These are phyloP conservation scores for Carterocephalus palaemon DNA, from an alignment of 2,888 invertebrate genomes.

Conservation along the genomic window DNA sequence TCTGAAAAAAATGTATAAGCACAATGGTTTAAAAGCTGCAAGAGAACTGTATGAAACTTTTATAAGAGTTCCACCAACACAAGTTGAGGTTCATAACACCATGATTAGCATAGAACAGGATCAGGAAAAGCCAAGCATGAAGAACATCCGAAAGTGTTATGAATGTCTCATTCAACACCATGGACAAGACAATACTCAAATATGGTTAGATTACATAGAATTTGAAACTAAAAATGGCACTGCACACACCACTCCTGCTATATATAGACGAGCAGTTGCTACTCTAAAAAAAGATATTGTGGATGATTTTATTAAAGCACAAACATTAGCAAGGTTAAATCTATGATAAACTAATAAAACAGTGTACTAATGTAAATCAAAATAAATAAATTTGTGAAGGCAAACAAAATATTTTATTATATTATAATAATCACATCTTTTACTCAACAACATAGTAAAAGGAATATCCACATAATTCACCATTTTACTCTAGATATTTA, in stretches of 20 bases:
- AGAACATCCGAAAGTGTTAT: constrained; percentile 78
- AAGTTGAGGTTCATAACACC: constrained; percentile 79
- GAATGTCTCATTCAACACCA: constrained; percentile 82
- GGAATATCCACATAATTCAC: constrained; percentile 66
- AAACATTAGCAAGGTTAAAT: constrained; percentile 71
- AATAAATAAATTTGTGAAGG: no score
- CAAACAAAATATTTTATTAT: constrained; percentile 71
- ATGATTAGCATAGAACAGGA: constrained; percentile 79
- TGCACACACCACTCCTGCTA: constrained; percentile 69
- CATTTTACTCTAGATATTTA: constrained; percentile 75
- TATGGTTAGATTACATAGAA: constrained; percentile 86
- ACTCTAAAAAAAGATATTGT: constrained; percentile 74
- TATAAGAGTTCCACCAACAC: constrained; percentile 78
- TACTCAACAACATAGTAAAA: constrained; percentile 71
- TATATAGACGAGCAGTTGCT: constrained; percentile 82
- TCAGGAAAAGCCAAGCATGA: constrained; percentile 65
- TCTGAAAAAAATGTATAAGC: constrained; percentile 77
- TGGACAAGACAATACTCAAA: constrained; percentile 80
- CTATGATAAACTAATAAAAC: constrained; percentile 38
- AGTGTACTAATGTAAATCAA: constrained; percentile 38
- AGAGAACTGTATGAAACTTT: constrained; percentile 81
- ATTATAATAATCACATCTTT: constrained; percentile 58
- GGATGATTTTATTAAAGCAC: constrained; percentile 75
- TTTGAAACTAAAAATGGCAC: constrained; percentile 83
- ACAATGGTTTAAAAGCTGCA: constrained; percentile 76